Evolutionary conservation across 1,140 invertebrate species (phyloP).

Genomic region (Ericerus pela): DNA sequence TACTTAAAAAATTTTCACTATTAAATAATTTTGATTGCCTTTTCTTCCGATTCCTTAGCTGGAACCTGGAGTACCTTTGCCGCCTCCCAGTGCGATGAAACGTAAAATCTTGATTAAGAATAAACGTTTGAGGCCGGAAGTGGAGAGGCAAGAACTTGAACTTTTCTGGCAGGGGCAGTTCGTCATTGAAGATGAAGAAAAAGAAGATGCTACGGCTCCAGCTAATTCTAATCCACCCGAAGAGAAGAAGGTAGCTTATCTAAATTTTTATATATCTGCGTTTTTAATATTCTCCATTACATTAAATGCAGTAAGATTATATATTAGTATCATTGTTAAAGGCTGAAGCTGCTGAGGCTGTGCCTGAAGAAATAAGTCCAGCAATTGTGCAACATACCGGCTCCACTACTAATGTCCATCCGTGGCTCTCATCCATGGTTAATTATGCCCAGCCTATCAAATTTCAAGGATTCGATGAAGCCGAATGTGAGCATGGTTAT

Average conservation of each 20-base stretch:
- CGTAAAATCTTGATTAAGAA: slow-evolving; percentile 98
- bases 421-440: slow-evolving; percentile 93
- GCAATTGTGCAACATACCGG: slow-evolving; percentile 73
- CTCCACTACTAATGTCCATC: slow-evolving; percentile 97
- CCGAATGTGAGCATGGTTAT: slow-evolving; percentile 85
- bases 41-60: slow-evolving; percentile 50
- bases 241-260: slow-evolving; percentile 42
- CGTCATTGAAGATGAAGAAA: slow-evolving; percentile 75
- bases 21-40: too few species aligned
- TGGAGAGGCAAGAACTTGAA: slow-evolving; percentile 85
- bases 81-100: slow-evolving; percentile 75
- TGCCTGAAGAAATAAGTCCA: too few species aligned
- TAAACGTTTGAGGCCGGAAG: slow-evolving; percentile 89
- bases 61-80: slow-evolving; percentile 69
- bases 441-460: slow-evolving; percentile 99
- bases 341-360: slow-evolving; percentile 18
- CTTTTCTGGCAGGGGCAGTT: slow-evolving; percentile 78
- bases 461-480: slow-evolving; percentile 93
- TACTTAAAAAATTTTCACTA: too few species aligned
- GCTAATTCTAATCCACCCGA: slow-evolving; percentile 36
- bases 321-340: neutral
- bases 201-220: slow-evolving; percentile 74
- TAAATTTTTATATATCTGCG: slow-evolving; percentile 10
- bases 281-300: neutral
- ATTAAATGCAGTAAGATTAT: slow-evolving; percentile 1